Evolutionary conservation across 2,113 vertebrate species (phyloP).

Genomic region (Zosterops pallidus): DNA sequence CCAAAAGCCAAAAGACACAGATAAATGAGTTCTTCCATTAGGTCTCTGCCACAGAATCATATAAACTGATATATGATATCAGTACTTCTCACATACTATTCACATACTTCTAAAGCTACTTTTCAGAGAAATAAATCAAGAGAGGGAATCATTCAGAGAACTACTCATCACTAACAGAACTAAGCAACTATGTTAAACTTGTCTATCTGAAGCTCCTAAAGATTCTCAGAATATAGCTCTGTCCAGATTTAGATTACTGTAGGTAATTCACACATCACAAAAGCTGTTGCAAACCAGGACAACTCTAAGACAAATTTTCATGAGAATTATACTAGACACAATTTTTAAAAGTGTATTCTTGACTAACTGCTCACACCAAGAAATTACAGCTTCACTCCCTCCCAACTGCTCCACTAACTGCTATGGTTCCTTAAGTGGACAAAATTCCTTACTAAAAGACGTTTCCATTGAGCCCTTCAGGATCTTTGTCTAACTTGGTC

Average conservation of each 20-base stretch:
- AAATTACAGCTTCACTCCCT: not conserved
- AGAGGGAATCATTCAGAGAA: not conserved
- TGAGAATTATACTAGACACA: not conserved
- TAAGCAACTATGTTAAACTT: not conserved
- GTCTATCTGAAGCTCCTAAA: not conserved
- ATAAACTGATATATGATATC: not conserved
- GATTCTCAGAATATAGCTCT: not conserved
- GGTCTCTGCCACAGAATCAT: not conserved
- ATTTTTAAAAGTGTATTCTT: not conserved
- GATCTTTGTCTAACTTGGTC: not conserved
- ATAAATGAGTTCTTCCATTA: not conserved
- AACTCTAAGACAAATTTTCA: not conserved
- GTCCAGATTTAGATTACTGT: not conserved
- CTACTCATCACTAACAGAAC: not conserved
- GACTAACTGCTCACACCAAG: not conserved
- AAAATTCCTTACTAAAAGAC: not conserved
- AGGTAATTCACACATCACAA: not conserved
- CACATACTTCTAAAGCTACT: not conserved
- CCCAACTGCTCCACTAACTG: not conserved
- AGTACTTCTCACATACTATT: too few species aligned
- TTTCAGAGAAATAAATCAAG: not conserved
- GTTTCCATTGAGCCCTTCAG: not conserved
- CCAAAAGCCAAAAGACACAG: not conserved
- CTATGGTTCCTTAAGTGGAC: not conserved
- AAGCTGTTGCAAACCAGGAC: not conserved